Base-by-base conservation (phyloP, 2,113 vertebrate genomes). In the Hippocampus guttulatus region DNA sequence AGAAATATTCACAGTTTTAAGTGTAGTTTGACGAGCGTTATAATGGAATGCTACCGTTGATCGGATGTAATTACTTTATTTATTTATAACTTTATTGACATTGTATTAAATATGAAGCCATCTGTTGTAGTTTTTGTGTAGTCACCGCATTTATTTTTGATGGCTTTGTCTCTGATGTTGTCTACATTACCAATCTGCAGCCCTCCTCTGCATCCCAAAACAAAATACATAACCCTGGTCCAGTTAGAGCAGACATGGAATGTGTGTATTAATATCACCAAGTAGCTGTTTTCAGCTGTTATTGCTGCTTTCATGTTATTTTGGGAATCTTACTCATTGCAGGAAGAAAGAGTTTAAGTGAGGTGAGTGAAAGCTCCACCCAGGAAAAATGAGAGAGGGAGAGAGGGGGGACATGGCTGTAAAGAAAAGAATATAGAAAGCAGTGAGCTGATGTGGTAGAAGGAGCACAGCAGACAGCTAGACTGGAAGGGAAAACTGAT, bases 391-490 rank as follows among this genome's bases (percentile, higher is more conserved):
- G 23, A 49, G n/a, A 8, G 61, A 55, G 41, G 30, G 41, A 60
- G n/a, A 57, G 49, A 71, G 41, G 30, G 38, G 7, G 14, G 33
- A 67, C 8, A 27, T 38, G 64, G 61, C 55, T 69, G 38, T 45
- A 60, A 23, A 40, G 20, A 61, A 67, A 23, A 67, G 2, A 51
- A 25, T 65, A 67, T 61, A 21, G 18, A 45, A 30, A 68, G 63
- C 58, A 27, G 43, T 8, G 18, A 64, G 62, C 20, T 30, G 67
- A 67, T 40, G 75, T 71, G 63, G 27, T n/a, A n/a, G n/a, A n/a
- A n/a, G n/a, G n/a, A n/a, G n/a, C n/a, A n/a, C n/a, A n/a, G n/a
- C n/a, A n/a, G n/a, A n/a, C n/a, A n/a, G n/a, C n/a, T n/a, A n/a
- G n/a, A n/a, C n/a, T n/a, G n/a, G n/a, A n/a, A n/a, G n/a, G n/a